These are phyloP conservation scores for Zaprionus lineosus DNA, from an alignment of 2,888 invertebrate genomes.

Conservation along the genomic window DNA sequence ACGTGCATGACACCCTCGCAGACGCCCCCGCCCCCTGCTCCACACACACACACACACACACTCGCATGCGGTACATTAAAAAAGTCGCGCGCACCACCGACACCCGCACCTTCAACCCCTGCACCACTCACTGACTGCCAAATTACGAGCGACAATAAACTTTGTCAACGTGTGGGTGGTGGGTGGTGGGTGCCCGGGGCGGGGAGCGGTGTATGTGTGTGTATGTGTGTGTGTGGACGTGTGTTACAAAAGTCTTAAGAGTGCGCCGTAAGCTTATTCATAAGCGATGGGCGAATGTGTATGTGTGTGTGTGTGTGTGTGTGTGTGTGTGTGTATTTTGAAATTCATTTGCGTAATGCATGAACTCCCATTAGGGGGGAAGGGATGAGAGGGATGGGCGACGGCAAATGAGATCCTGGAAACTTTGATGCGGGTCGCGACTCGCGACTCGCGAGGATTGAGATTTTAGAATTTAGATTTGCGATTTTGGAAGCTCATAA, in stretches of 20 bases:
- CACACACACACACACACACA: constrained; percentile 20
- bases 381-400: not conserved
- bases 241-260: constrained; percentile 61
- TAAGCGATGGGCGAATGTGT: constrained; percentile 32
- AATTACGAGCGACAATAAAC: constrained; percentile 72
- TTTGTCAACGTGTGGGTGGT: constrained; percentile 45
- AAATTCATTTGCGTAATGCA: constrained; percentile 77
- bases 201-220: not conserved
- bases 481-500: constrained; percentile 49
- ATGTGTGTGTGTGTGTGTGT: constrained; percentile 5
- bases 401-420: no score
- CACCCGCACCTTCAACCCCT: constrained; percentile 27
- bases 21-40: no score
- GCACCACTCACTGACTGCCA: constrained; percentile 23
- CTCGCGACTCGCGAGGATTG: not conserved
- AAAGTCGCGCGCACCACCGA: constrained; percentile 45
- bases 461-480: not conserved
- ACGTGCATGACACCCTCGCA: constrained; percentile 60
- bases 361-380: constrained; percentile 13
- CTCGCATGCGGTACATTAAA: constrained; percentile 49
- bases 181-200: constrained; percentile 3
- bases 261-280: constrained; percentile 69
- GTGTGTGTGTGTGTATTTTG: constrained; percentile 17
- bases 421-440: not conserved
- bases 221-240: not conserved